Evolutionary conservation across 2,113 vertebrate genomes (phyloP), one percentile per base, ranked within the genome.

Genomic region (Zapornia atra): DNA sequence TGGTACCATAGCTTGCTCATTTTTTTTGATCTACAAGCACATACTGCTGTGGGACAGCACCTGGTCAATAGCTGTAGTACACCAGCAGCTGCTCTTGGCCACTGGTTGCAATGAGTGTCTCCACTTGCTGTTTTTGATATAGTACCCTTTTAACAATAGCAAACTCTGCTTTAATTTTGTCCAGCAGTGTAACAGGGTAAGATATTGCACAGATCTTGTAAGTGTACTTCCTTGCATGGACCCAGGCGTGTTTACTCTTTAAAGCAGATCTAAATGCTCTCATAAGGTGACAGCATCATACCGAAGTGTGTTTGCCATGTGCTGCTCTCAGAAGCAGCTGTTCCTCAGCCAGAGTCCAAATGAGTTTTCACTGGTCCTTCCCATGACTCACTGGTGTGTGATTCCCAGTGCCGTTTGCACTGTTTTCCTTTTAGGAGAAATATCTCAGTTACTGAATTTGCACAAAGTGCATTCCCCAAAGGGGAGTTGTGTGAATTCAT

Each of bases 201-300:
- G 36, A 28, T 53, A 16, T 13, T 42, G 22, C 0, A 2, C 7
- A 14, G 38, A 12, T 25, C 36, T 73, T 14, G n/a, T 59, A 34
- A 9, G 7, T 2, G 0, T 2, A 2, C 8, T 65, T 88, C 57
- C n/a, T 34, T 88, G 63, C 50, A 26, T 2, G 0, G 28, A 26
- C 29, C 34, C 51, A 3, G 16, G 25, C 40, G 38, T 86, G 16
- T 46, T 76, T 51, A 29, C 16, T 78, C 21, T 64, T 59, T 80
- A 40, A 70, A 83, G 42, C 36, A n/a, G 31, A 24, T 40, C 14
- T 50, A 59, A 46, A 48, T 72, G 44, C n/a, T 86, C 36, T 66
- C 77, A 50, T 21, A 44, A 60, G 40, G 59, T 64, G 71, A 21
- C 28, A 53, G 24, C 66, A 46, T 22, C 24, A 18, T 54, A 24